Conservation (phyloP, 2,888 invertebrate genomes). For the Gisinianus flammeolus region DNA sequence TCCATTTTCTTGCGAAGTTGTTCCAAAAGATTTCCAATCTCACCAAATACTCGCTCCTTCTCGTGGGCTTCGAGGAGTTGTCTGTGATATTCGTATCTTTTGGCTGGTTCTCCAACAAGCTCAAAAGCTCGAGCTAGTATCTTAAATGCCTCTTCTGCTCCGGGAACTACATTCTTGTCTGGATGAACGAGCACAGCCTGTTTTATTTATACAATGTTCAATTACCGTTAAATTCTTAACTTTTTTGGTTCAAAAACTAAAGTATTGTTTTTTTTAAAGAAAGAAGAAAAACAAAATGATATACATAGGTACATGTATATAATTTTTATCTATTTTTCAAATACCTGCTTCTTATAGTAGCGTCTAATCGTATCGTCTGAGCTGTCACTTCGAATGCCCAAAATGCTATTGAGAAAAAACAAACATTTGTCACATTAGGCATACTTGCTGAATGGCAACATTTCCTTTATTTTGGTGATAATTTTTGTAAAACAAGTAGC, state of each 20-base stretch:
- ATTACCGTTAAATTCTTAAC: no score
- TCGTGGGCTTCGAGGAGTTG: slow-evolving; percentile 74
- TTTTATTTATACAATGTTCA: no score
- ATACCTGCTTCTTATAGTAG: slow-evolving; percentile 88
- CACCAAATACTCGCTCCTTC: slow-evolving; percentile 86
- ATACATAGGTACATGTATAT: no score
- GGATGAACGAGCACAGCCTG: slow-evolving; percentile 72
- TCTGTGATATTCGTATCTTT: slow-evolving; percentile 74
- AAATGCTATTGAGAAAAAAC: slow-evolving; percentile 69
- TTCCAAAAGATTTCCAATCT: slow-evolving; percentile 82
- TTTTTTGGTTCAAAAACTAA: no score
- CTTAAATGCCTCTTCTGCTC: slow-evolving; percentile 95
- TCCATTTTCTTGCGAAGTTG: slow-evolving; percentile 93
- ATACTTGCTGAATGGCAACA: neutral
- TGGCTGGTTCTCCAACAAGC: slow-evolving; percentile 71
- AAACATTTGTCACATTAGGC: neutral
- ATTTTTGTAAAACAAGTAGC: neutral
- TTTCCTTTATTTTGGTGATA: neutral
- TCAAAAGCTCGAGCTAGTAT: slow-evolving; percentile 94
- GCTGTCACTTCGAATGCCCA: slow-evolving; percentile 85
- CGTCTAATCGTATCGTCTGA: slow-evolving; percentile 92
- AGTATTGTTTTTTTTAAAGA: no score
- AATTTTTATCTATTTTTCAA: neutral
- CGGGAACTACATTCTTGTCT: slow-evolving; percentile 93
- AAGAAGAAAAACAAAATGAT: no score